Evolutionary conservation across 2,888 invertebrate genomes (phyloP).

Genomic region (Drosophila prostipennis): DNA sequence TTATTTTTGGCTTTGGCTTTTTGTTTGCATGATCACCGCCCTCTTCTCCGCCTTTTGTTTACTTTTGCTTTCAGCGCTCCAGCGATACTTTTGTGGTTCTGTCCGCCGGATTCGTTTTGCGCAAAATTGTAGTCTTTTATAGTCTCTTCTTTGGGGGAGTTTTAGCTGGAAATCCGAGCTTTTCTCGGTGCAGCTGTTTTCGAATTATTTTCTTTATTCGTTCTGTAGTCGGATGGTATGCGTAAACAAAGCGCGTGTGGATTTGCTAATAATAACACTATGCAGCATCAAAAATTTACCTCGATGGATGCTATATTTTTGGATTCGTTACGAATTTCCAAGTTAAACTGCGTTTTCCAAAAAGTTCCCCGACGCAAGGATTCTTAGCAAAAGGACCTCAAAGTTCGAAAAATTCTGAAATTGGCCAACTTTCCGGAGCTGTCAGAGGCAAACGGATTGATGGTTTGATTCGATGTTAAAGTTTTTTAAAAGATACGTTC

Average conservation of each 20-base stretch:
- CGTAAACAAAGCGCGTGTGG: constrained; percentile 10
- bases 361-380: no score
- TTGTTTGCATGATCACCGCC: constrained; percentile 15
- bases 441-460: no score
- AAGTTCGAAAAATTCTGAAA: no score
- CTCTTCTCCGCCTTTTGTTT: constrained; percentile 53
- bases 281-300: no score
- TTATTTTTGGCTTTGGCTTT: constrained; percentile 64
- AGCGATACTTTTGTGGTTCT: constrained; percentile 19
- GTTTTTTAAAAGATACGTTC: no score
- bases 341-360: no score
- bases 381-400: no score
- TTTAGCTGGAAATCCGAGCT: constrained; percentile 59
- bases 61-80: constrained; percentile 59
- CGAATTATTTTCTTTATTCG: constrained; percentile 6
- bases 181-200: constrained; percentile 39
- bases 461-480: no score
- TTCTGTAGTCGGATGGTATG: constrained; percentile 11
- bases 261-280: neutral
- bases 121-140: constrained; percentile 68
- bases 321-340: no score
- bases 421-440: no score
- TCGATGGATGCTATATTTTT: no score
- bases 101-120: constrained; percentile 15
- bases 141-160: constrained; percentile 30